phyloP scores from a whole-genome alignment of 1,140 invertebrate genomes.

The Drosophila truncata region DNA sequence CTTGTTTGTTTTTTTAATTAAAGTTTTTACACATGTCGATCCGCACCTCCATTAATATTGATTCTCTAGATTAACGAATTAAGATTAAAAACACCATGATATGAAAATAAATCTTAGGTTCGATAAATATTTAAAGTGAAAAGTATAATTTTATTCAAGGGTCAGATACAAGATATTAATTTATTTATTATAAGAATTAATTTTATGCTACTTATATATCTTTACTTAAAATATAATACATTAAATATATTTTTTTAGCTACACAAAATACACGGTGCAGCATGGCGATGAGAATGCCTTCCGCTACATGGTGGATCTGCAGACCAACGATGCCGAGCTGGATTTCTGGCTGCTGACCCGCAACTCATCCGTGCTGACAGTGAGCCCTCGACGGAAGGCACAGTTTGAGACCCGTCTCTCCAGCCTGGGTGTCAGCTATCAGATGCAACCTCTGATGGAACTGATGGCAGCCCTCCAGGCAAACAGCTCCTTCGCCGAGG shows the following conservation, averaged over 20 bases:
- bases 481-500: constrained; percentile 63
- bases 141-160: background rate
- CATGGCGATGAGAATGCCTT: constrained; percentile 64
- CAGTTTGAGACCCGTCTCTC: constrained; percentile 63
- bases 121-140: background rate
- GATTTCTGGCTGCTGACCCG: constrained; percentile 75
- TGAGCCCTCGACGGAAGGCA: constrained; percentile 49
- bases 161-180: background rate
- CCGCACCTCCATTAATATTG: constrained; percentile 9
- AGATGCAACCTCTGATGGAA: constrained; percentile 71
- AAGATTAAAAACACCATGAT: background rate
- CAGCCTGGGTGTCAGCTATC: constrained; percentile 55
- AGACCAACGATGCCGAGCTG: constrained; percentile 61
- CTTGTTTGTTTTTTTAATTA: constrained; percentile 7
- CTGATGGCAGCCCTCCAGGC: constrained; percentile 62
- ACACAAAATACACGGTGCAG: constrained; percentile 72
- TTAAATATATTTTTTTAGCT: constrained; percentile 33
- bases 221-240: background rate
- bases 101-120: background rate
- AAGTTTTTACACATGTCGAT: background rate
- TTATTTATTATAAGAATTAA: too few relatives aligned
- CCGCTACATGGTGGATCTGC: constrained; percentile 72
- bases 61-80: background rate
- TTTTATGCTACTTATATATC: background rate
- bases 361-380: constrained; percentile 70